Percentiles rank a stretch among this genome's conserved stretches.
Evolutionary conservation across 2,113 vertebrate genomes (phyloP).

Genomic region (Lepus timidus): DNA sequence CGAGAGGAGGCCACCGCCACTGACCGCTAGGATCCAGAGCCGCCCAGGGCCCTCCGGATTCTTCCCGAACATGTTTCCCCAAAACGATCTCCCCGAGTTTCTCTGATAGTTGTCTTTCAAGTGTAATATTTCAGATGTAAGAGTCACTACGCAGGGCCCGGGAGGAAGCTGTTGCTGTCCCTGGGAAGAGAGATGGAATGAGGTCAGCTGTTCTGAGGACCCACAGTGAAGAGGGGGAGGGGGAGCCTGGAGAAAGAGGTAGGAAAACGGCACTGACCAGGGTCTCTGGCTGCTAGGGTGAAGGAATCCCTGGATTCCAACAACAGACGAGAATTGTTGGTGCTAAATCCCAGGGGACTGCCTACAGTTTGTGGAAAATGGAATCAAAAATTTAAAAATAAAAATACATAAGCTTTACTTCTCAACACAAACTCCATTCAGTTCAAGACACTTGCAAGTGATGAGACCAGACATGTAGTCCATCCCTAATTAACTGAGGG

Average conservation of each 20-base stretch:
- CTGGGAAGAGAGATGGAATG: background rate
- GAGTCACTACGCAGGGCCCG: background rate
- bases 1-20: background rate
- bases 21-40: background rate
- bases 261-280: background rate
- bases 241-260: background rate
- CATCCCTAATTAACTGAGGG: too few species aligned
- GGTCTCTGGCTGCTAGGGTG: background rate
- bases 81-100: constrained; percentile 14
- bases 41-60: background rate
- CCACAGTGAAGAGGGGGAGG: background rate
- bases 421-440: too few species aligned
- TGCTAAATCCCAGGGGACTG: background rate
- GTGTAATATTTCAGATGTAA: background rate
- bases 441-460: too few species aligned
- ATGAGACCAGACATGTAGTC: too few species aligned
- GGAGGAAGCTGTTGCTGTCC: background rate
- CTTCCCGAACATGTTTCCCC: background rate
- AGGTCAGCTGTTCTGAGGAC: background rate
- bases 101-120: background rate
- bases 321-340: background rate
- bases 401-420: too few species aligned
- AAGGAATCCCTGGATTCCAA: background rate
- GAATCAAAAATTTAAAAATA: too few species aligned
- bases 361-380: too few species aligned